Evolutionary conservation across 2,888 invertebrate species (phyloP).

Genomic region (Monochamus alternatus): DNA sequence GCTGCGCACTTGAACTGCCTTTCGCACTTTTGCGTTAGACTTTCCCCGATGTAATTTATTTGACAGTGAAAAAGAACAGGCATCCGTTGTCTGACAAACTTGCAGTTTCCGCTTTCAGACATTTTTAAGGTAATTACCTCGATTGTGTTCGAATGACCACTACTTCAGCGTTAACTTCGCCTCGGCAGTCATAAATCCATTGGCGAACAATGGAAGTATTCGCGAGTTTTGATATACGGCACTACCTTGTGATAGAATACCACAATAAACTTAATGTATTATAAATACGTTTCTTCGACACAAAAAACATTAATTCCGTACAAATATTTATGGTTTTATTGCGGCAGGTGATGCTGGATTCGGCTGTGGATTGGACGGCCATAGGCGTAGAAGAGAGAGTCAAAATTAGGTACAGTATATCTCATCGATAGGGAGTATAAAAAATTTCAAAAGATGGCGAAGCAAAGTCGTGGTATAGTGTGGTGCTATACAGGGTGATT

Average conservation of each 20-base stretch:
- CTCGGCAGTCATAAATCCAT: conserved; percentile 38
- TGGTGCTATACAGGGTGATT: no score
- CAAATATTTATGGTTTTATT: conserved; percentile 71
- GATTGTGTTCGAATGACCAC: conserved; percentile 19
- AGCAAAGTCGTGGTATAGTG: no score
- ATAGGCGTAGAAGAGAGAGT: conserved; percentile 24
- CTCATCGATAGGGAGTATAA: no score
- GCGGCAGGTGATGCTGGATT: conserved; percentile 67
- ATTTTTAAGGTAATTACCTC: conserved; percentile 19
- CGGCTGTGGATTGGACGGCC: conserved; percentile 52
- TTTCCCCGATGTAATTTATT: no score
- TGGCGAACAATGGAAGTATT: conserved; percentile 46
- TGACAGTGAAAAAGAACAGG: no score
- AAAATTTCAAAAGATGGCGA: no score
- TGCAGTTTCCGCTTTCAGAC: conserved; percentile 45
- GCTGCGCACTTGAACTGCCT: no score
- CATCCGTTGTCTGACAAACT: conserved; percentile 8
- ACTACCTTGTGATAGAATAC: conserved; percentile 57
- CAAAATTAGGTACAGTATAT: no score
- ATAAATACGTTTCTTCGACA: conserved; percentile 59
- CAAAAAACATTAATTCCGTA: conserved; percentile 68
- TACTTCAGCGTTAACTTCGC: not conserved
- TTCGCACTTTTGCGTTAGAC: no score
- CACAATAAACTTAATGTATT: conserved; percentile 61
- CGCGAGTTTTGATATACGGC: conserved; percentile 52